Evolutionary conservation across 2,113 vertebrate genomes (phyloP).

Genomic region (Phaethornis superciliosus): DNA sequence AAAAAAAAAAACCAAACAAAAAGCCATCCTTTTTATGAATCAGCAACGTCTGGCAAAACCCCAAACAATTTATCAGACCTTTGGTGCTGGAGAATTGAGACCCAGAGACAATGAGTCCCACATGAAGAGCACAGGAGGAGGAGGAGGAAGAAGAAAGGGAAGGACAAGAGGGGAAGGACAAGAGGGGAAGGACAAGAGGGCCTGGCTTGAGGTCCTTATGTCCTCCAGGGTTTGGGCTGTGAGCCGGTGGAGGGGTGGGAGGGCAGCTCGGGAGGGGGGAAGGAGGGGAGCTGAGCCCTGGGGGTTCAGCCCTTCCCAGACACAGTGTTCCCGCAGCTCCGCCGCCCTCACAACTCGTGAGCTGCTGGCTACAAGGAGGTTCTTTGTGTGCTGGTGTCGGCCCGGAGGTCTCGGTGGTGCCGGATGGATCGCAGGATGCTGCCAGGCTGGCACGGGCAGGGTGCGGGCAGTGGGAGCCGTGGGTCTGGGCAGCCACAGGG

Average conservation of each 20-base stretch:
- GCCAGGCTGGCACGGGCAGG: fast-evolving
- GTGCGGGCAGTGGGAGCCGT: fast-evolving
- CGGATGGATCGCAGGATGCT: not conserved
- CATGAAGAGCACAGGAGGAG: not conserved
- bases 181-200: not conserved
- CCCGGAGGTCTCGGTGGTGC: no score
- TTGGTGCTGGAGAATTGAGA: not conserved
- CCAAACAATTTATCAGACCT: not conserved
- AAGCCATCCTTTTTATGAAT: not conserved
- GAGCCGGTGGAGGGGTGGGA: fast-evolving
- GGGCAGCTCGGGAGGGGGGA: not conserved
- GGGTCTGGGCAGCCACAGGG: fast-evolving
- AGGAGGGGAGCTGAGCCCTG: not conserved
- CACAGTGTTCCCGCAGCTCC: fast-evolving
- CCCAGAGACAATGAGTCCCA: not conserved
- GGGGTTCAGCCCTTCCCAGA: not conserved
- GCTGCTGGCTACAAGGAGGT: not conserved
- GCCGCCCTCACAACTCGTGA: not conserved
- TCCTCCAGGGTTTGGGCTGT: not conserved
- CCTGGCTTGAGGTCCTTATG: not conserved
- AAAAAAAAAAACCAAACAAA: not conserved
- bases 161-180: not conserved
- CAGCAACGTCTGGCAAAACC: not conserved
- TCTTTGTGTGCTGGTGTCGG: not conserved
- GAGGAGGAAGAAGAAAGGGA: not conserved